Conservation (phyloP, 2,797 vertebrate species). For the Tauraco hartlaubi region DNA sequence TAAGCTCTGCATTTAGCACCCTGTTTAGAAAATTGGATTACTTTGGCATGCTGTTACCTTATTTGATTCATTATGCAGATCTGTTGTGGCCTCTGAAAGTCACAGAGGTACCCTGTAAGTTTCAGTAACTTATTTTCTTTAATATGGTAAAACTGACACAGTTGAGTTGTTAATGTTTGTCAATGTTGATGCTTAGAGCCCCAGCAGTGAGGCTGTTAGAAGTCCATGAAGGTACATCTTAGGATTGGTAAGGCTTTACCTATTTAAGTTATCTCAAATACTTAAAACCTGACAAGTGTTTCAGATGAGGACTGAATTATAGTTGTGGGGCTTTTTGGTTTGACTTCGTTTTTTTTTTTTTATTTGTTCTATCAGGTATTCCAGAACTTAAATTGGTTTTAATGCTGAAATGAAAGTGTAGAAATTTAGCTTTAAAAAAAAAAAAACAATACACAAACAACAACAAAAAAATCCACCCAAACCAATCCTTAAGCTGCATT, state of each 20-base stretch:
- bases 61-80: background rate
- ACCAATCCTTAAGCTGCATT: background rate
- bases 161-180: background rate
- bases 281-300: background rate
- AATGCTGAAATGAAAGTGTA: background rate
- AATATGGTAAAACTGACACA: background rate
- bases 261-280: background rate
- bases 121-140: background rate
- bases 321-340: background rate
- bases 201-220: background rate
- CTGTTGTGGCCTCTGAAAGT: background rate
- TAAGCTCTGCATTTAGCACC: conserved; percentile 13
- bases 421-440: background rate
- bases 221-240: background rate
- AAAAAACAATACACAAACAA: background rate
- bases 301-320: background rate
- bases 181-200: background rate
- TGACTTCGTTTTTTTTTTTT: background rate
- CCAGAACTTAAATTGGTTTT: background rate
- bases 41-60: background rate
- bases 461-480: too few relatives aligned
- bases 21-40: background rate
- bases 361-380: background rate
- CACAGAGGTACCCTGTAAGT: background rate
- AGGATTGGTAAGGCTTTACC: background rate